phyloP scores from a whole-genome alignment of 2,113 vertebrate genomes.

The Saimiri boliviensis region DNA sequence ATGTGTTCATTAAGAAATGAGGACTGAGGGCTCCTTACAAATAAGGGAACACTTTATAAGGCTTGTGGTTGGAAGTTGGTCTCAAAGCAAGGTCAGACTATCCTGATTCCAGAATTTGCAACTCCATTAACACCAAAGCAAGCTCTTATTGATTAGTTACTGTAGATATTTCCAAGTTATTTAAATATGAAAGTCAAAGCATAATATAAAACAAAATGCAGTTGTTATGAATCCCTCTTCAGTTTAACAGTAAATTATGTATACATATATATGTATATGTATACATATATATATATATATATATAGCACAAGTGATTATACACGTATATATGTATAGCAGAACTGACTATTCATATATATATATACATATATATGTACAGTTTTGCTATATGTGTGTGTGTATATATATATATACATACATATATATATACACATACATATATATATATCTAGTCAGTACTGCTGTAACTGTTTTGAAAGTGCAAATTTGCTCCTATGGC shows the following conservation, averaged over 20 bases:
- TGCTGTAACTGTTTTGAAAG: slow-evolving; percentile 9
- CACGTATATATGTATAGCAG: background rate
- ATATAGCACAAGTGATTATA: too few species aligned
- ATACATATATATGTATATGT: too few species aligned
- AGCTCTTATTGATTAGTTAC: background rate
- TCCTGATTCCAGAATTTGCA: background rate
- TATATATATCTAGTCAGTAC: background rate
- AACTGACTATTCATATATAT: background rate
- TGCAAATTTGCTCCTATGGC: background rate
- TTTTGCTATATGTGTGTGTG: too few species aligned
- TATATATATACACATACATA: too few species aligned
- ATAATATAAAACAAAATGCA: background rate
- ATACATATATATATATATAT: too few species aligned
- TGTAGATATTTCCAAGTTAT: background rate
- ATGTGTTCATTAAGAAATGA: background rate
- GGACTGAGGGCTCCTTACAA: background rate
- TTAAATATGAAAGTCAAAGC: background rate
- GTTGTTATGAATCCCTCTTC: background rate
- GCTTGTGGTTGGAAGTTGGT: background rate
- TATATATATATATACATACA: too few species aligned
- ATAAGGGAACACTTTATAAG: background rate
- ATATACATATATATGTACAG: background rate
- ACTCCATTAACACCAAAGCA: background rate
- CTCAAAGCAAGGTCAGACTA: background rate
- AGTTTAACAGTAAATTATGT: background rate